A percentile compares a stretch with the other conserved stretches of the same genome.
Conservation (phyloP, 2,113 vertebrate species). For the Martes martes region DNA sequence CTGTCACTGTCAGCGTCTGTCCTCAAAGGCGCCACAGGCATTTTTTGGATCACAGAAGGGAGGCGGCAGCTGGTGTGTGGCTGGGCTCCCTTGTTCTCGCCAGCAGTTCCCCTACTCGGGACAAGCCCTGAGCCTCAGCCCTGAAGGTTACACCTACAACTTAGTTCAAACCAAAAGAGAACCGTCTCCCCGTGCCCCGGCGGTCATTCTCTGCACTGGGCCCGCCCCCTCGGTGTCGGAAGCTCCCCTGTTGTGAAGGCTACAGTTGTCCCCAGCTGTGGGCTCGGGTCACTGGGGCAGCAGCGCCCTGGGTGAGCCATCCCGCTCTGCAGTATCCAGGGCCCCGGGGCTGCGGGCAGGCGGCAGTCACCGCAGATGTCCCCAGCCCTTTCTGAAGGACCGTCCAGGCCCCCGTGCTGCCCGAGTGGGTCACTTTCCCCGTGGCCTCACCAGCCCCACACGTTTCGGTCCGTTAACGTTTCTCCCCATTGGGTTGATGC, state of each 20-base stretch:
- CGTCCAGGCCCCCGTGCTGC: background rate
- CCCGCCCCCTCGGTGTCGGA: too few species aligned
- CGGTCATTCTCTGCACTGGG: background rate
- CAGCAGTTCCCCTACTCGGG: accelerated
- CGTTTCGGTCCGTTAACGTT: background rate
- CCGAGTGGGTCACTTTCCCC: accelerated
- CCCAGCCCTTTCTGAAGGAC: background rate
- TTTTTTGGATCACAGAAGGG: background rate
- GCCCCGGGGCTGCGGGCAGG: background rate
- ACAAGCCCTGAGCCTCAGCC: background rate
- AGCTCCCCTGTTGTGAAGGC: background rate
- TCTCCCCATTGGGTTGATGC: accelerated
- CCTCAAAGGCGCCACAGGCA: background rate
- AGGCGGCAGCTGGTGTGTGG: background rate
- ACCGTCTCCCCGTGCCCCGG: background rate
- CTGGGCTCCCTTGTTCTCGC: too few species aligned
- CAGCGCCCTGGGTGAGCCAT: accelerated
- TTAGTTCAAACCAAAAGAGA: background rate
- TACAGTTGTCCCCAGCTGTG: background rate
- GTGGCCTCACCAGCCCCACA: accelerated
- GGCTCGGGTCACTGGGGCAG: background rate
- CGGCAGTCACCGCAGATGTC: background rate
- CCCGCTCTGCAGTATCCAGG: too few species aligned
- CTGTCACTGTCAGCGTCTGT: background rate
- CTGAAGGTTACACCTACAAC: too few species aligned